phyloP scores from a whole-genome alignment of 2,888 invertebrate genomes.

The Ectropis crepuscularia region DNA sequence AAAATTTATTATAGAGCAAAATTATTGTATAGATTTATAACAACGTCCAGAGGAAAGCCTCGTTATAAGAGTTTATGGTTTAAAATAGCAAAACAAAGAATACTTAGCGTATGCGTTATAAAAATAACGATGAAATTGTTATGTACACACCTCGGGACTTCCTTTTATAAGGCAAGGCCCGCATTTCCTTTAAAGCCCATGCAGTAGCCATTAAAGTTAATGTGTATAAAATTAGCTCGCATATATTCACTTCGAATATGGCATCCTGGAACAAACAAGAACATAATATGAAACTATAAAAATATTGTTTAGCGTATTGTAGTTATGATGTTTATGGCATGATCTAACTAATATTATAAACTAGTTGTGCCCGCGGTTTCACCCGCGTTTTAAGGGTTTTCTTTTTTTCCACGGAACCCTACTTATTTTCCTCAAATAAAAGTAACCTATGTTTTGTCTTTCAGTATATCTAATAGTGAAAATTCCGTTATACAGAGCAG shows the following conservation, averaged over 20 bases:
- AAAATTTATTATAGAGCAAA: conserved; percentile 8
- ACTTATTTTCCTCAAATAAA: too few relatives aligned
- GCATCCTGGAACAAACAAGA: conserved; percentile 76
- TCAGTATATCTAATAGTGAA: too few relatives aligned
- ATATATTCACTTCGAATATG: conserved; percentile 90
- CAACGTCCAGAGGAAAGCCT: background rate
- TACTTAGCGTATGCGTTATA: conserved; percentile 23
- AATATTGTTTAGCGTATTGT: background rate
- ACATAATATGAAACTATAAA: conserved; percentile 1
- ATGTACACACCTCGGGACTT: conserved; percentile 77
- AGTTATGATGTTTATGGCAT: too few relatives aligned
- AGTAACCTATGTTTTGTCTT: too few relatives aligned
- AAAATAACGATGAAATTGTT: conserved; percentile 30
- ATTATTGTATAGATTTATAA: background rate
- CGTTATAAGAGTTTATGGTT: conserved; percentile 20
- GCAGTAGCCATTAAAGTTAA: conserved; percentile 87
- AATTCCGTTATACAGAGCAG: too few relatives aligned
- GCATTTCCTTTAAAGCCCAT: conserved; percentile 88
- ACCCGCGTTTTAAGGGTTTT: too few relatives aligned
- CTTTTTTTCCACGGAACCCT: too few relatives aligned
- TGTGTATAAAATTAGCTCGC: conserved; percentile 90
- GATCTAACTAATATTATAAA: background rate
- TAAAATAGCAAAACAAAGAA: conserved; percentile 4
- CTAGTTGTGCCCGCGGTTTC: background rate
- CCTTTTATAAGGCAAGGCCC: conserved; percentile 87